phyloP scores from a whole-genome alignment of 2,797 vertebrate genomes.

The Stomatorhinus walkeri region DNA sequence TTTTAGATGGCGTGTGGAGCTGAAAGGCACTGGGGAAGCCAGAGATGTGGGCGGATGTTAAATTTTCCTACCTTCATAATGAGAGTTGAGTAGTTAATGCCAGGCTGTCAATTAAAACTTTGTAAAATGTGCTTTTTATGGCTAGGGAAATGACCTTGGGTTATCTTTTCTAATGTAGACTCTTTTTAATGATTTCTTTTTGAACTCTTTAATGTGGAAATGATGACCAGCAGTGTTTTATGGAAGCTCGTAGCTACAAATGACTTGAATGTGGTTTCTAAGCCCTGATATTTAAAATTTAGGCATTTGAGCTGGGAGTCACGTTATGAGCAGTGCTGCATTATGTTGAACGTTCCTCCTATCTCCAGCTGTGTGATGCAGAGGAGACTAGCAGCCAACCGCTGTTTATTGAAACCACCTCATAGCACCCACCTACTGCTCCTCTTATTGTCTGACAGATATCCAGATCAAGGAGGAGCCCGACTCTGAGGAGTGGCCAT shows the following conservation, averaged over 20 bases:
- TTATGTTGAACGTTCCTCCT: neutral
- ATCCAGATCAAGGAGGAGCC: constrained; percentile 98
- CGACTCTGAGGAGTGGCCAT: constrained; percentile 93
- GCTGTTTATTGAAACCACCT: neutral
- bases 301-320: neutral
- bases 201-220: neutral
- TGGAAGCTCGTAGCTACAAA: neutral
- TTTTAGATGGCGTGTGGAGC: neutral
- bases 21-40: neutral
- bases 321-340: neutral
- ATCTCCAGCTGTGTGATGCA: neutral
- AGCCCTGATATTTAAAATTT: neutral
- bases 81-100: constrained; percentile 1
- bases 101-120: neutral
- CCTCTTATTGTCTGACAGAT: constrained; percentile 53
- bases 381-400: neutral
- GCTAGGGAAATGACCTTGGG: constrained; percentile 2
- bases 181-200: neutral
- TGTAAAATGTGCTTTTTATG: constrained; percentile 10
- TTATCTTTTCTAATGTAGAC: neutral
- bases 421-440: neutral
- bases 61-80: neutral
- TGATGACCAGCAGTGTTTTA: neutral
- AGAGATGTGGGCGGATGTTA: neutral
- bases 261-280: neutral